These are phyloP conservation scores for Drosophila subsilvestris DNA, from an alignment of 2,888 invertebrate species.

Conservation along the genomic window DNA sequence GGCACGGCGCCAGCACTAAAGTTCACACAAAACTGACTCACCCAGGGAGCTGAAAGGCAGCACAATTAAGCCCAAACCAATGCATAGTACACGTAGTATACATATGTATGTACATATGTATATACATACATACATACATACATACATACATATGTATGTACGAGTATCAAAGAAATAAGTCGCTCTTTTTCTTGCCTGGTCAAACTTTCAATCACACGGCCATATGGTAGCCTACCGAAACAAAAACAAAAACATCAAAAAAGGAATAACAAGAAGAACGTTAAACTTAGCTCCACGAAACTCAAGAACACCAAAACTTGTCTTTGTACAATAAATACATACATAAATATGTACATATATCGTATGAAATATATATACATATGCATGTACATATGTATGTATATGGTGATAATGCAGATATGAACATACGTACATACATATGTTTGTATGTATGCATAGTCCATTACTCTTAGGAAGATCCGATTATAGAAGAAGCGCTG, in stretches of 20 bases:
- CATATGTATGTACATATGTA: background rate
- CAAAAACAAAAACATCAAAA: background rate
- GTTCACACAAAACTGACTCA: constrained; percentile 41
- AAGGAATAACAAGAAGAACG: constrained; percentile 5
- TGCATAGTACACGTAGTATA: constrained; percentile 2
- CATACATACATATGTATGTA: background rate
- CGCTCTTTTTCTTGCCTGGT: constrained; percentile 7
- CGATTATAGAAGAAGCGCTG: too few species aligned
- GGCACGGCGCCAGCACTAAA: constrained; percentile 36
- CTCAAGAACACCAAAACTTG: constrained; percentile 24
- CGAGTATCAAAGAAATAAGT: too few species aligned
- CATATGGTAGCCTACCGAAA: constrained; percentile 21
- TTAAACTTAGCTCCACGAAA: constrained; percentile 19
- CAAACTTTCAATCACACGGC: constrained; percentile 10
- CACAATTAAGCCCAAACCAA: background rate
- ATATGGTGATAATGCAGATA: too few species aligned
- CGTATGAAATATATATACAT: too few species aligned
- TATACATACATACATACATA: too few species aligned
- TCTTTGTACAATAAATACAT: background rate
- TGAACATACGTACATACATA: too few species aligned
- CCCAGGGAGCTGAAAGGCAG: constrained; percentile 1
- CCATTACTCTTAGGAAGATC: too few species aligned
- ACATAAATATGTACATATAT: too few species aligned
- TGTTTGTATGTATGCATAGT: too few species aligned
- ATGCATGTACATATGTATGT: too few species aligned